A percentile compares a stretch with the other conserved stretches of the same genome.
phyloP scores from a whole-genome alignment of 1,140 invertebrate species.

The Amyelois transitella region DNA sequence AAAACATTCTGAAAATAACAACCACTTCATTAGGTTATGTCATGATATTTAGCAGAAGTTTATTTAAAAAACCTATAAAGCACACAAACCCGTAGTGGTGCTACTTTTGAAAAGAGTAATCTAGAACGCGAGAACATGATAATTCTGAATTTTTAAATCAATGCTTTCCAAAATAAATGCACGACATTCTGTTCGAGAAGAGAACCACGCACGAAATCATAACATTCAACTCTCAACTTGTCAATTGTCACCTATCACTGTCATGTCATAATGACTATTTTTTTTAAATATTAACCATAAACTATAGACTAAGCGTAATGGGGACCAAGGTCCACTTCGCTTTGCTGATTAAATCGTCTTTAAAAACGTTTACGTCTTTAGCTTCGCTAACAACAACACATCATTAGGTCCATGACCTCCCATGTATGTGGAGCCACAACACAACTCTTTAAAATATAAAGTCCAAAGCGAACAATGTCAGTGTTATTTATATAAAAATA shows the following conservation, averaged over 20 bases:
- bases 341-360: too few species aligned
- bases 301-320: too few species aligned
- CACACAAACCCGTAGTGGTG: constrained; percentile 46
- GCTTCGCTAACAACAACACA: too few species aligned
- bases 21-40: constrained; percentile 10
- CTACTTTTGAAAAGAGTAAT: constrained; percentile 45
- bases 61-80: not conserved
- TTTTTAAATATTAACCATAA: too few species aligned
- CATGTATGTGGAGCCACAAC: too few species aligned
- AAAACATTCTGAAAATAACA: constrained; percentile 55
- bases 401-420: too few species aligned
- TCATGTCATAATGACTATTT: too few species aligned
- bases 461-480: too few species aligned
- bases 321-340: too few species aligned
- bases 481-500: not conserved
- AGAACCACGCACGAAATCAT: not conserved
- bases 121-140: constrained; percentile 58
- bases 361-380: too few species aligned
- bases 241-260: not conserved
- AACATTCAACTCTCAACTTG: not conserved
- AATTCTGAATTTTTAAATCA: not conserved
- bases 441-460: too few species aligned
- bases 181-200: not conserved
- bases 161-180: not conserved
- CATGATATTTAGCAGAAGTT: not conserved